phyloP scores from a whole-genome alignment of 2,888 invertebrate genomes.

The Ophion ventricosus region DNA sequence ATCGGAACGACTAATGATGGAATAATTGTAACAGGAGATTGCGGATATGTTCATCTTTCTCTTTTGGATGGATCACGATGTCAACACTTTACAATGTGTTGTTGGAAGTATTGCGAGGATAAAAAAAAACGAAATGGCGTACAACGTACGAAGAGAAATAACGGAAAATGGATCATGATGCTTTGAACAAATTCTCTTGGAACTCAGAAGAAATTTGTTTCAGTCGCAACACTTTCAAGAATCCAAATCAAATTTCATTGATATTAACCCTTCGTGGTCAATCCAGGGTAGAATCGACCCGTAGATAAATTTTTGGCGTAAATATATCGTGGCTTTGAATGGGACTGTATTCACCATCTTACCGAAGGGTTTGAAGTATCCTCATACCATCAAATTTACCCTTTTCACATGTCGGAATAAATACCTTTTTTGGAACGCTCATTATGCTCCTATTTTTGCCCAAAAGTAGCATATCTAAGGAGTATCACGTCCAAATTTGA shows the following conservation, averaged over 20 bases:
- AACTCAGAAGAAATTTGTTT: background rate
- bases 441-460: no score
- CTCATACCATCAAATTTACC: no score
- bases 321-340: no score
- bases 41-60: background rate
- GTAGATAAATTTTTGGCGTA: no score
- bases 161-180: constrained; percentile 23
- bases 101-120: constrained; percentile 8
- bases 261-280: no score
- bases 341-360: no score
- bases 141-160: constrained; percentile 33
- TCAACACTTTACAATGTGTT: constrained; percentile 26
- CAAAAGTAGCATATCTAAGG: no score
- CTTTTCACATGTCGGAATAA: no score
- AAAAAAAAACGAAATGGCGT: constrained; percentile 22
- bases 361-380: no score
- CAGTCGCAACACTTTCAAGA: background rate
- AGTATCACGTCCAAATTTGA: no score
- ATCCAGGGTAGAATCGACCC: no score
- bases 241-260: background rate
- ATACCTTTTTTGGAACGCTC: no score
- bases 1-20: constrained; percentile 3
- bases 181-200: background rate
- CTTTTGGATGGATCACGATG: constrained; percentile 7
- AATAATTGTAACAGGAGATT: constrained; percentile 23